Base-by-base conservation (phyloP, 2,113 vertebrate genomes). In the Puma concolor region DNA sequence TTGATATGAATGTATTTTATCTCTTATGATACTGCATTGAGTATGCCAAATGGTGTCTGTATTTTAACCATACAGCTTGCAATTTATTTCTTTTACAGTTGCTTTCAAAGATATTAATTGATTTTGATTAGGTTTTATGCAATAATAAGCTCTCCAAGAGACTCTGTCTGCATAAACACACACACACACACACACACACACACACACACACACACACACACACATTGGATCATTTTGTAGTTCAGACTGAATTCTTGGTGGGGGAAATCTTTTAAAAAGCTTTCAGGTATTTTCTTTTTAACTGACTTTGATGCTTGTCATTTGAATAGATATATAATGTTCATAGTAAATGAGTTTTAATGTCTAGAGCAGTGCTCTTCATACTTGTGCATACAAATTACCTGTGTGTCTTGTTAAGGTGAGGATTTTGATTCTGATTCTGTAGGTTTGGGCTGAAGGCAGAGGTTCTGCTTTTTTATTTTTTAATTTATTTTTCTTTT, bases 41-140 rank as follows among this genome's bases (percentile, higher is more conserved):
- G 3, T 74, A 64, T 66, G 31, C 50, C 31, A 88, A 8, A 48
- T 93, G 29, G 48, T 93, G 17, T 36, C 31, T 67, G 6, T 83
- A 31, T 52, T 87, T 81, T 87, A 72, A 50, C n/a, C 63, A 91
- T 52, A 54, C 54, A 64, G 44, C 54, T 72, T 92, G 19, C 25
- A 74, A n/a, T 87, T 86, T 84, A 7, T 86, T 93, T 64, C 31
- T 76, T 92, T 92, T 50, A 72, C 19, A 41, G 29, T 88, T 95
- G 27, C 57, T 95, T 74, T 88, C 52, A 88, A 74, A 81, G 52
- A 25, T 88, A 64, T 11, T 60, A 14, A 48, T 87, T 50, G 21
- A 83, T 95, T 86, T 86, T 57, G 27, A 80, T 86, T 92, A 95
- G n/a, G 69, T 91, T 92, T 92, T 92, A 23, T 92, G 44, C 44